Evolutionary conservation across 2,888 invertebrate species (phyloP), one percentile per base, ranked within the genome.

Genomic region (Agonopterix subpropinquella): DNA sequence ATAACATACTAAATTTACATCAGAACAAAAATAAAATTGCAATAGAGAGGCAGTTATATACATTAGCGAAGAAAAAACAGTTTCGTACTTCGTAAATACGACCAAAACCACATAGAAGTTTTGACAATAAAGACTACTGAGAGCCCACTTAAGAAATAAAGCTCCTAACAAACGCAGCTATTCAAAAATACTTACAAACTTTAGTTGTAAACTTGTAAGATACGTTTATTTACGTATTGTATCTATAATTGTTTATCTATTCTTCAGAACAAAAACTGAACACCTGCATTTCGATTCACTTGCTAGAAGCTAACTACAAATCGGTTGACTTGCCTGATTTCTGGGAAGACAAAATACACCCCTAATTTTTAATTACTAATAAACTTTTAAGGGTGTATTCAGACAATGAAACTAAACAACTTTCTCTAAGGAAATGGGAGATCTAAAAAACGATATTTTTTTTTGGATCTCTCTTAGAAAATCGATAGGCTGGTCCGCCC

Each of bases 41-140:
- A 54, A 57, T 48, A 54, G 50, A 43, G 53, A 57, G 53, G 52
- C 56, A 55, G 50, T 60, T 56, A 54, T 49, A 54, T 52, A 47
- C 52, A 57, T 57, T 39, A 44, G 37, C 37, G 18, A 52, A 56
- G 50, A 60, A 67, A 67, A 42, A 70, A 70, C 69, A 68, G 67
- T 73, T 67, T 60, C 60, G 69, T 71, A 74, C 73, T 68, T 69
- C 57, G 58, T 39, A 63, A 70, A 65, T 63, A 64, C 58, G 61
- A 50, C 55, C 54, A 58, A 70, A 67, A 70, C 65, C 58, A 62
- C 55, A 57, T 50, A 57, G 54, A 75, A 80, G 67, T 81, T 80
- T 73, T 49, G 70, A 61, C 77, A 64, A 80, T 81, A 78, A 80
- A 79, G 80, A 75, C 70, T 57, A 59, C 65, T 74, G 75, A 77